Conservation (phyloP, 2,113 vertebrate genomes). For the Bos taurus region DNA sequence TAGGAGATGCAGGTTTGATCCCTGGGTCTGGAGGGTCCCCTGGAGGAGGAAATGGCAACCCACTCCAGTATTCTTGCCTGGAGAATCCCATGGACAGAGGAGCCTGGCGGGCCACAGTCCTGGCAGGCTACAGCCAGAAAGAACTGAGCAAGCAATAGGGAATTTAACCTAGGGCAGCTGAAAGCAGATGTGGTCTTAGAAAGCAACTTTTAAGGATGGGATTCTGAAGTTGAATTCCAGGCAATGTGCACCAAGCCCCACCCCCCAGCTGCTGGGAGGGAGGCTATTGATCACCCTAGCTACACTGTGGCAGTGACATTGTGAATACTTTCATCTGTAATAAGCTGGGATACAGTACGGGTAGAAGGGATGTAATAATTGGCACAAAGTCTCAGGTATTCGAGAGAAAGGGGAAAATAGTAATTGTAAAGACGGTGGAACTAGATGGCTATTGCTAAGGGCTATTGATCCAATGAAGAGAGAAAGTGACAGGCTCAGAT, state of each 20-base stretch:
- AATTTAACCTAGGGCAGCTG: neutral
- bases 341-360: neutral
- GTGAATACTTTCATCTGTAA: neutral
- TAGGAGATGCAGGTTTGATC: neutral
- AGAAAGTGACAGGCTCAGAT: neutral
- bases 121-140: neutral
- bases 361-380: neutral
- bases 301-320: neutral
- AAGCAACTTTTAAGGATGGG: neutral
- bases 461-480: neutral
- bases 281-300: neutral
- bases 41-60: neutral
- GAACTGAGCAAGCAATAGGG: neutral
- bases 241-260: neutral
- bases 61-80: neutral
- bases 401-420: neutral
- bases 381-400: neutral
- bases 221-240: neutral
- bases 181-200: neutral
- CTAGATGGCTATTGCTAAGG: neutral
- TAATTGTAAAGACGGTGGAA: neutral
- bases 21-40: neutral
- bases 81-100: neutral
- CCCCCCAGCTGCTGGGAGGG: no score
- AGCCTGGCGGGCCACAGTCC: neutral